A percentile compares a stretch with the other conserved stretches of the same genome.
Evolutionary conservation across 2,888 invertebrate species (phyloP).

Genomic region (Melipona bicolor): DNA sequence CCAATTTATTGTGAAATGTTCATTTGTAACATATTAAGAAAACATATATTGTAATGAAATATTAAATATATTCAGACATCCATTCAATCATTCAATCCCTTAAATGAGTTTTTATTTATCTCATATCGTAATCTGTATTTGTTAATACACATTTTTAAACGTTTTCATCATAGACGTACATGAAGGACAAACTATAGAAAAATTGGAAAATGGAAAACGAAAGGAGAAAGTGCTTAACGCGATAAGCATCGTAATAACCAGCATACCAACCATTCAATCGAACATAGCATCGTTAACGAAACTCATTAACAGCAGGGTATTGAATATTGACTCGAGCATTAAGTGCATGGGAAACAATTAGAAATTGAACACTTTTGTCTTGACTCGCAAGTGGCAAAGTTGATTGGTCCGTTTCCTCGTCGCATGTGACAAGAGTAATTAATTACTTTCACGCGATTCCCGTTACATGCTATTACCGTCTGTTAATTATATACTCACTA

Average conservation of each 20-base stretch:
- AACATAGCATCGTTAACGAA: constrained; percentile 60
- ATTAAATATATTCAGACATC: too few relatives aligned
- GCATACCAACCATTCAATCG: constrained; percentile 42
- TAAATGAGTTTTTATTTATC: too few relatives aligned
- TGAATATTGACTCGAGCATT: constrained; percentile 61
- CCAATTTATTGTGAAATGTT: too few relatives aligned
- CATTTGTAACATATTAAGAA: too few relatives aligned
- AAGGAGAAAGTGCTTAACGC: constrained; percentile 30
- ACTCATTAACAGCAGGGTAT: constrained; percentile 58
- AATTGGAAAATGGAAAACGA: neutral
- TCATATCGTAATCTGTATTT: neutral
- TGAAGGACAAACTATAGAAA: neutral
- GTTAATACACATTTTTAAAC: neutral
- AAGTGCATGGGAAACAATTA: constrained; percentile 60
- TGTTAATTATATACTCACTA: constrained; percentile 66
- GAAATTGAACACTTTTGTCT: constrained; percentile 60
- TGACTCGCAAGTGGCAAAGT: constrained; percentile 49
- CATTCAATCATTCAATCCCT: too few relatives aligned
- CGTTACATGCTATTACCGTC: constrained; percentile 30
- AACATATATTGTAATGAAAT: too few relatives aligned
- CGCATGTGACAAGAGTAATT: constrained; percentile 58
- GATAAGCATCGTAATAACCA: constrained; percentile 56
- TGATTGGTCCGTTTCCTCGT: constrained; percentile 61
- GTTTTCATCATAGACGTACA: too few relatives aligned
- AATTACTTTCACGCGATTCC: constrained; percentile 66